phyloP scores from a whole-genome alignment of 2,888 invertebrate genomes.

The Panzeria rudis region DNA sequence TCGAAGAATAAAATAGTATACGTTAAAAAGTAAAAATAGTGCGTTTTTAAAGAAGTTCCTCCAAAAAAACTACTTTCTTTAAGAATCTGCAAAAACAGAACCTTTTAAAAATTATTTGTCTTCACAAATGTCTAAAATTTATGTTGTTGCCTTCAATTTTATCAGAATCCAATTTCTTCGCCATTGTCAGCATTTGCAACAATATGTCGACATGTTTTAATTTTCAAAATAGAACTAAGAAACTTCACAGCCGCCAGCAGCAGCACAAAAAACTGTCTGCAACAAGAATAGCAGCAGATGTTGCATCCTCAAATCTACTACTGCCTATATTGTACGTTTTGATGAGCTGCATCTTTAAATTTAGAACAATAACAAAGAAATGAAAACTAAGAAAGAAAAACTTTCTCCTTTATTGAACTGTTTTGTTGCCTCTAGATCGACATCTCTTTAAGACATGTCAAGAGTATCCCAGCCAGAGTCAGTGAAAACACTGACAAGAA shows the following conservation, averaged over 20 bases:
- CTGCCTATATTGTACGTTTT: slow-evolving; percentile 37
- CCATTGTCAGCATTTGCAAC: not conserved
- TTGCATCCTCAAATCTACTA: slow-evolving; percentile 22
- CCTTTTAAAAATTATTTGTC: not conserved
- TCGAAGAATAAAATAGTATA: too few relatives aligned
- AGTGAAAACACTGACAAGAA: slow-evolving; percentile 37
- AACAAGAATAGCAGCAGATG: slow-evolving; percentile 37
- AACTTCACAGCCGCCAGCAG: not conserved
- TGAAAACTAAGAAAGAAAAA: slow-evolving; percentile 57
- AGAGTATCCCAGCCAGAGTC: slow-evolving; percentile 21
- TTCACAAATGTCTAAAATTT: not conserved
- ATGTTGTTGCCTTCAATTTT: not conserved
- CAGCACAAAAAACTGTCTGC: slow-evolving; percentile 25
- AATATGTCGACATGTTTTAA: slow-evolving; percentile 18
- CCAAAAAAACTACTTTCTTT: too few relatives aligned
- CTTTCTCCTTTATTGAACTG: slow-evolving; percentile 70
- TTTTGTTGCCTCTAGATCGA: slow-evolving; percentile 59
- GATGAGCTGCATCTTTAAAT: slow-evolving; percentile 59
- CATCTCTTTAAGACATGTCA: slow-evolving; percentile 67
- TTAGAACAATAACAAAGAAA: slow-evolving; percentile 62
- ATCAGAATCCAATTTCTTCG: slow-evolving; percentile 23
- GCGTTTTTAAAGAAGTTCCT: not conserved
- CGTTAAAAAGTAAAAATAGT: too few relatives aligned
- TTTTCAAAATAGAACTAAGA: not conserved
- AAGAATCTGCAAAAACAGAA: not conserved